Evolutionary conservation across 2,888 invertebrate species (phyloP).

Genomic region (Isotomurus palustris): DNA sequence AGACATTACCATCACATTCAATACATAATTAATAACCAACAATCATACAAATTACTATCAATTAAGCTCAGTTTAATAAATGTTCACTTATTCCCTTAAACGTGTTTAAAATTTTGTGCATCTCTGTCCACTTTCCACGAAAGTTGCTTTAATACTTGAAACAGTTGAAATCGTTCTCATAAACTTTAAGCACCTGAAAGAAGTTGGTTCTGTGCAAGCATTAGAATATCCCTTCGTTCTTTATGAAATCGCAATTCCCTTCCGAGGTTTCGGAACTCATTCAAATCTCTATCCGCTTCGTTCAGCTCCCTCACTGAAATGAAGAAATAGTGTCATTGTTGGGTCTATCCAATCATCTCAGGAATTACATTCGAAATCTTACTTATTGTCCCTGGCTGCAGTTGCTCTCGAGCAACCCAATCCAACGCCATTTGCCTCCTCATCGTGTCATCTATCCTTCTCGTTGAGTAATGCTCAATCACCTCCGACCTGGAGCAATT

Average conservation of each 20-base stretch:
- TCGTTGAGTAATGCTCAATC: conserved; percentile 87
- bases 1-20: no score
- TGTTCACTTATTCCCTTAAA: no score
- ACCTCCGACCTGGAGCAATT: conserved; percentile 88
- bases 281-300: conserved; percentile 79
- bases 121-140: no score
- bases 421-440: conserved; percentile 92
- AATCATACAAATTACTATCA: no score
- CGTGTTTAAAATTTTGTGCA: no score
- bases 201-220: conserved; percentile 68
- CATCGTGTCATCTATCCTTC: conserved; percentile 91
- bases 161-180: no score
- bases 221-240: conserved; percentile 89
- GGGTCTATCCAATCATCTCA: neutral
- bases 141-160: no score
- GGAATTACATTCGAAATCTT: conserved; percentile 3
- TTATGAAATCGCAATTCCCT: conserved; percentile 88
- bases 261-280: conserved; percentile 78
- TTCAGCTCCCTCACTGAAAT: conserved; percentile 65
- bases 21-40: no score
- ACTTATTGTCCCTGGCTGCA: conserved; percentile 34
- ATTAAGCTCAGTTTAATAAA: no score
- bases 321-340: conserved; percentile 5
- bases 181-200: conserved; percentile 16
- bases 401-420: conserved; percentile 67